A percentile compares a stretch with the other conserved stretches of the same genome.
phyloP scores from a whole-genome alignment of 2,113 vertebrate species.

The Phrynosoma blainvillii region DNA sequence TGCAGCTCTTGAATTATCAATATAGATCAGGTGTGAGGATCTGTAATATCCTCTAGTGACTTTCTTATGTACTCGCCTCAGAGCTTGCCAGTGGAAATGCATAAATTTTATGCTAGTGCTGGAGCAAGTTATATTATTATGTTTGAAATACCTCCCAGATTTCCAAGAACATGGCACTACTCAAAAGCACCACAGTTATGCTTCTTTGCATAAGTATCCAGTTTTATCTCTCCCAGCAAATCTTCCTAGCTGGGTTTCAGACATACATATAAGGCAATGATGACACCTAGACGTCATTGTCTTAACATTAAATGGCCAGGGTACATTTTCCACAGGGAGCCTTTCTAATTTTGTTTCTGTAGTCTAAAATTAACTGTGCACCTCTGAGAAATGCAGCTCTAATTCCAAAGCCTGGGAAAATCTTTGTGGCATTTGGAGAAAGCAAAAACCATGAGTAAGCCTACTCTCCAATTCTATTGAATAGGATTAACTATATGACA shows the following conservation, averaged over 20 bases:
- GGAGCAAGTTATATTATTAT: not conserved
- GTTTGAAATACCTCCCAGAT: not conserved
- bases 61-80: not conserved
- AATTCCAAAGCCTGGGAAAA: not conserved
- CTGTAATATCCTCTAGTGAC: not conserved
- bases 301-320: not conserved
- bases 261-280: constrained; percentile 11
- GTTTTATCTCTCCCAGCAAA: not conserved
- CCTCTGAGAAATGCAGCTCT: constrained; percentile 7
- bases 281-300: constrained; percentile 64
- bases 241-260: accelerated
- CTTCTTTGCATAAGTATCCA: not conserved
- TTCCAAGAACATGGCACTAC: not conserved
- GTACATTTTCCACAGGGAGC: not conserved
- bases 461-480: not conserved
- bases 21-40: not conserved
- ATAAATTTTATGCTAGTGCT: not conserved
- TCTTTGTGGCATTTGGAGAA: not conserved
- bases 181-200: constrained; percentile 22
- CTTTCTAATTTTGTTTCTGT: constrained; percentile 18
- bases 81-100: not conserved
- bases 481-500: not conserved
- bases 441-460: not conserved
- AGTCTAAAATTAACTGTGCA: not conserved
- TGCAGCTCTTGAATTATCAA: not conserved